Percentiles rank a stretch among this genome's conserved stretches.
phyloP scores from a whole-genome alignment of 2,113 vertebrate species.

The Zosterops pallidus region DNA sequence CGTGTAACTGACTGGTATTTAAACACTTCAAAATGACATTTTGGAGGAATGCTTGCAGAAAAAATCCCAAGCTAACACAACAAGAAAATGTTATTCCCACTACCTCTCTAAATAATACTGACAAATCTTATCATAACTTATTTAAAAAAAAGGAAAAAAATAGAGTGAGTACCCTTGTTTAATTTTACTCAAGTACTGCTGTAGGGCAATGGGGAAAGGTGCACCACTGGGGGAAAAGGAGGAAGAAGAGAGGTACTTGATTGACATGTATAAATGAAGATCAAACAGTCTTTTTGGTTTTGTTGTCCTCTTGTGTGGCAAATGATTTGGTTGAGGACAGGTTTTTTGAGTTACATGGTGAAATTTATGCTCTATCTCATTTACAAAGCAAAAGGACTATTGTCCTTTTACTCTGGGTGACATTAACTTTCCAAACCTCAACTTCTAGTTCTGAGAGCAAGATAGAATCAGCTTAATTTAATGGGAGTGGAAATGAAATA shows the following conservation, averaged over 20 bases:
- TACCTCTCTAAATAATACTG: background rate
- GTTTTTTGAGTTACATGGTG: background rate
- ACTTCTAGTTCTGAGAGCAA: background rate
- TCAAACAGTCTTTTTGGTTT: background rate
- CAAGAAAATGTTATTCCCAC: background rate
- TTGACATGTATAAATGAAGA: background rate
- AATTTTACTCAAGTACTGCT: background rate
- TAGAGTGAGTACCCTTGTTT: background rate
- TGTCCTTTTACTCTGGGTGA: background rate
- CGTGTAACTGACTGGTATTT: background rate
- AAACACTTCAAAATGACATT: background rate
- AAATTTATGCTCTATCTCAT: background rate
- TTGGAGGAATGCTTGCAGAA: background rate
- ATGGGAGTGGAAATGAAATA: background rate
- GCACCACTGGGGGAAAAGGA: background rate
- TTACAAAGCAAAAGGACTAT: background rate
- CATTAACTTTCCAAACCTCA: background rate
- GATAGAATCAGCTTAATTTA: background rate
- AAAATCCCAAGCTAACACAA: background rate
- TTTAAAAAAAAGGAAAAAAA: background rate
- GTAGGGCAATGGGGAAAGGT: background rate
- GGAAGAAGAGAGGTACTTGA: background rate
- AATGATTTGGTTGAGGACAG: background rate
- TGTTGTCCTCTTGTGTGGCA: background rate
- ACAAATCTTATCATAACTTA: background rate